Evolutionary conservation across 2,113 vertebrate genomes (phyloP), one percentile per base, ranked within the genome.

Genomic region (Tricholaema leucomelas): DNA sequence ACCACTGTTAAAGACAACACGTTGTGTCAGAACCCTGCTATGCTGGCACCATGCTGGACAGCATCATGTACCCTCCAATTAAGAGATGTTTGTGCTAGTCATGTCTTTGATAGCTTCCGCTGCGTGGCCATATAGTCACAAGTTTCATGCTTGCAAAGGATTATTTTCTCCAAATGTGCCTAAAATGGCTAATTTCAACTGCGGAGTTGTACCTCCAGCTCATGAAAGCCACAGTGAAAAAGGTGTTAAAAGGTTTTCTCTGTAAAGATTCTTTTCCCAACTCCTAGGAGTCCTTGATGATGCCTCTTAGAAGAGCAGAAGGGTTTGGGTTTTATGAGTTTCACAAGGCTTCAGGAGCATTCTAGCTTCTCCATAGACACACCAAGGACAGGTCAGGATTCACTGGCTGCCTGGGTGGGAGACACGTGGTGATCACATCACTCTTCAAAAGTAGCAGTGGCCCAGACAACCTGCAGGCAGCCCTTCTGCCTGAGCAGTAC

Each of bases 11-110:
- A 94, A 85, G 85, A 70, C 77, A 65, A 38, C 13, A 6, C 0
- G 5, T 12, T 74, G 88, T 94, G 85, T 90, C 92, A 95, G 36
- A 91, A 52, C 69, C 72, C 52, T 70, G 65, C 73, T 55, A 50
- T 1, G 11, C 18, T 28, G 10, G 27, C 56, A 71, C 9, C 17
- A 12, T 0, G 3, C 46, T 64, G 60, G 11, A 36, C 31, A 35
- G 9, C 17, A 0, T 65, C 90, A 93, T 5, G 5, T 67, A 77
- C 15, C 38, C 35, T 77, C n/a, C 70, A 90, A 81, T 93, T 88
- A 88, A 58, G 40, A 2, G 9, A 33, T 81, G 70, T 61, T 61
- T 1, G 3, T 0, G 3, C 48, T 60, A 46, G 27, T 94, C 58
- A 18, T 64, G 42, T 24, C 35, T 6, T 36, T 19, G 72, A 42